Evolutionary conservation across 64 coral and sea anemone species (phyloP).

Genomic region (Actinia equina): DNA sequence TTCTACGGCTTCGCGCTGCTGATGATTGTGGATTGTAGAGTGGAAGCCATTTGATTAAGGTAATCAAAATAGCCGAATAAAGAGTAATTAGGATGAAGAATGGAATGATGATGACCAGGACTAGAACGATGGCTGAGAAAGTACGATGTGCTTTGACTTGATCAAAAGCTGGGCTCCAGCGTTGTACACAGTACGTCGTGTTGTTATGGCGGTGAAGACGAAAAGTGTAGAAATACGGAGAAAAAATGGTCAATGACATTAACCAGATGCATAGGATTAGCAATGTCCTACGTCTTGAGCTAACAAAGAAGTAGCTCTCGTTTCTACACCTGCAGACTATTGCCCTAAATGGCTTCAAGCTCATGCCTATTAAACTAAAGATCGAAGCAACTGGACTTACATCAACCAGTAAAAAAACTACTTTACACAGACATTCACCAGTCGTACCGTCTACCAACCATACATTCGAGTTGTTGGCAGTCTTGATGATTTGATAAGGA

Average conservation of each 20-base stretch:
- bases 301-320: not conserved
- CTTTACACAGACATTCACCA: not conserved
- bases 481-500: slow-evolving; percentile 15
- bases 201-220: slow-evolving; percentile 2
- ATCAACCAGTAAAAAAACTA: not conserved
- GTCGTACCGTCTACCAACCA: not conserved
- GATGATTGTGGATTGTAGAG: not conserved
- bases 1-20: not conserved
- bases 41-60: not conserved
- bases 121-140: not conserved
- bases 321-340: not conserved
- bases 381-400: not conserved
- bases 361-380: not conserved
- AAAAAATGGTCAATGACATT: not conserved
- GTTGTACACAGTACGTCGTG: not conserved
- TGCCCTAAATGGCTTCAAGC: not conserved
- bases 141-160: not conserved
- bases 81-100: not conserved
- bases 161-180: not conserved
- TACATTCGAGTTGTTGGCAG: not conserved
- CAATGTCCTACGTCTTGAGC: not conserved
- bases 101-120: not conserved
- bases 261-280: not conserved
- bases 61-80: not conserved
- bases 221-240: slow-evolving; percentile 3